Evolutionary conservation across 2,888 invertebrate species (phyloP).

Genomic region (Salpingus planirostris): DNA sequence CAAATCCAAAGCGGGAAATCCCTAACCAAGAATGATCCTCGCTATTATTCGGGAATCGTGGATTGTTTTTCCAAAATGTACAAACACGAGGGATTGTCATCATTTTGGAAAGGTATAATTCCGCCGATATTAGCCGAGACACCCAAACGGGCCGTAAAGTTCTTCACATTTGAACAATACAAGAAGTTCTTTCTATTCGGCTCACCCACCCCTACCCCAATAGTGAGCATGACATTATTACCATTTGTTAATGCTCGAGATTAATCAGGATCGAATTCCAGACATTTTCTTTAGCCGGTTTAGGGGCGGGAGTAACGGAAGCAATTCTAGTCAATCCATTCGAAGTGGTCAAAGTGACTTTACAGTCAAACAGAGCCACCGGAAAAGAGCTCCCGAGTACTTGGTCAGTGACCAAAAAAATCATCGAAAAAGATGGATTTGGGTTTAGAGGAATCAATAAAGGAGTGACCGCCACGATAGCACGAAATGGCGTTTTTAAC

Average conservation of each 20-base stretch:
- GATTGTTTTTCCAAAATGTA: constrained; percentile 91
- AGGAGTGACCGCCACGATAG: constrained; percentile 81
- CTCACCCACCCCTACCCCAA: constrained; percentile 61
- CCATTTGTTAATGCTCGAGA: too few species aligned
- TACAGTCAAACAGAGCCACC: constrained; percentile 65
- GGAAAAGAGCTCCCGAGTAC: constrained; percentile 63
- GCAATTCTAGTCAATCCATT: constrained; percentile 88
- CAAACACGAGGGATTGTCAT: constrained; percentile 67
- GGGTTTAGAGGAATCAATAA: constrained; percentile 76
- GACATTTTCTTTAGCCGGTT: constrained; percentile 82
- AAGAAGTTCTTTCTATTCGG: constrained; percentile 79
- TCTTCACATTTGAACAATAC: constrained; percentile 89
- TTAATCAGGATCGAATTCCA: too few species aligned
- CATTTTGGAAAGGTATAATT: constrained; percentile 89
- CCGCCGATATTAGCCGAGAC: constrained; percentile 92
- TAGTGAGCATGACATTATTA: constrained; percentile 61
- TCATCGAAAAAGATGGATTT: constrained; percentile 66
- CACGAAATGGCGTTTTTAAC: constrained; percentile 85
- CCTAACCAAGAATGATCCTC: constrained; percentile 38
- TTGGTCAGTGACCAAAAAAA: constrained; percentile 69
- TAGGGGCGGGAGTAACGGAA: constrained; percentile 86
- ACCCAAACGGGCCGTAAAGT: constrained; percentile 88
- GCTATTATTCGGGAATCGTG: constrained; percentile 65
- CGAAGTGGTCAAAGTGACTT: constrained; percentile 90
- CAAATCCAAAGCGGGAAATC: constrained; percentile 57